A percentile compares a stretch with the other conserved stretches of the same genome.
Conservation (phyloP, 1,140 invertebrate species). For the Helicorthomorpha holstii region DNA sequence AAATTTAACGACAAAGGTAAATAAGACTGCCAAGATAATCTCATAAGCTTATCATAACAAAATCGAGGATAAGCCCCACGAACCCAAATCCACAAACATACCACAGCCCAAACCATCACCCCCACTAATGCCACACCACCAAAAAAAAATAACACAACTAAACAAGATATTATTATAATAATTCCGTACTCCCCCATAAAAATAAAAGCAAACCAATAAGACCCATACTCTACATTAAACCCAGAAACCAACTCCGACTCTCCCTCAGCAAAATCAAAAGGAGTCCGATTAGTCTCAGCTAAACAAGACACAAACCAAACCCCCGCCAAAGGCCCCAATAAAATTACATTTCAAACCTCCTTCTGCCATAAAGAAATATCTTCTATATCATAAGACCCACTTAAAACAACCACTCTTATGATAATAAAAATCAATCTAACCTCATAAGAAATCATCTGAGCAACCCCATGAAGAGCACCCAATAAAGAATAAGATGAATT, state of each 20-base stretch:
- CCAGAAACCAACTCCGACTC: conserved; percentile 55
- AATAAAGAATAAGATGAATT: conserved; percentile 47
- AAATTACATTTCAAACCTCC: no score
- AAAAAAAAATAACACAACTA: conserved; percentile 34
- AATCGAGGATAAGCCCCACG: no score
- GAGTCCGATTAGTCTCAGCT: neutral
- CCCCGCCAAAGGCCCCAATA: conserved; percentile 16
- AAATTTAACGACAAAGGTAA: no score
- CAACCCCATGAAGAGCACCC: conserved; percentile 37
- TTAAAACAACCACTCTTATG: neutral
- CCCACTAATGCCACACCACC: no score
- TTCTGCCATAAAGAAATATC: conserved; percentile 23
- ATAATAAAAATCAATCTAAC: conserved; percentile 20
- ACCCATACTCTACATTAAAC: conserved; percentile 54
- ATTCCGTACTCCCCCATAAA: conserved; percentile 49
- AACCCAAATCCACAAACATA: no score
- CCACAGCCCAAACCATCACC: no score
- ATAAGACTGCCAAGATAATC: no score
- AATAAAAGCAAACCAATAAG: conserved; percentile 46
- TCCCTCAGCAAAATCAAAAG: conserved; percentile 44
- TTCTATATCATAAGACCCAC: neutral
- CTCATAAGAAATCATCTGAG: conserved; percentile 50
- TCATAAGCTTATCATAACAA: no score
- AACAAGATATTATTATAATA: conserved; percentile 26
- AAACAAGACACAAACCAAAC: conserved; percentile 9